Conservation (phyloP, 2,797 vertebrate genomes). For the Protonibea diacanthus region DNA sequence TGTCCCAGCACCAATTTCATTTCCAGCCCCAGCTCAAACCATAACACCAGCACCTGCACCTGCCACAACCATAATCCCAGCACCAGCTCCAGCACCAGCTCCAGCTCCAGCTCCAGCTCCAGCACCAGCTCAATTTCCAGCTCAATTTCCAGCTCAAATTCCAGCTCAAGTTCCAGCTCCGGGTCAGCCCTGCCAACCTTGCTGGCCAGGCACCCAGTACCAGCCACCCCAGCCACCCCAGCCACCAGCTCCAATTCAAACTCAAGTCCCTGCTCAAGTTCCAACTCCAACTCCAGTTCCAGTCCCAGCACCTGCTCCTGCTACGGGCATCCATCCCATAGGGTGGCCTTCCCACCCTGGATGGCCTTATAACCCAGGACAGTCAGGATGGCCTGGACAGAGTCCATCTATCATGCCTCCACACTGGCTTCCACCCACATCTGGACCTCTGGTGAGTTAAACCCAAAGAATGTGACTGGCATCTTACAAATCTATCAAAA, state of each 20-base stretch:
- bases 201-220: slow-evolving; percentile 65
- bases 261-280: slow-evolving; percentile 35
- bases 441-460: slow-evolving; percentile 83
- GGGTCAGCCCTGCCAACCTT: slow-evolving; percentile 59
- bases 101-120: slow-evolving; percentile 25
- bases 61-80: slow-evolving; percentile 22
- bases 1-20: slow-evolving; percentile 37
- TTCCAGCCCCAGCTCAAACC: slow-evolving; percentile 40
- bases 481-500: not conserved
- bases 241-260: slow-evolving; percentile 40
- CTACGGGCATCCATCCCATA: slow-evolving; percentile 46
- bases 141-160: slow-evolving; percentile 44
- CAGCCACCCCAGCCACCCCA: slow-evolving; percentile 39
- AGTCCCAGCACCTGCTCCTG: slow-evolving; percentile 35
- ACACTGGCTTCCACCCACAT: slow-evolving; percentile 80
- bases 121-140: slow-evolving; percentile 36
- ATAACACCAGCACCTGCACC: slow-evolving; percentile 42
- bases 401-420: slow-evolving; percentile 61
- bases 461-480: not conserved
- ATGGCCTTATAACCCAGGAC: slow-evolving; percentile 84
- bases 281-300: slow-evolving; percentile 35
- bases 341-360: slow-evolving; percentile 67
- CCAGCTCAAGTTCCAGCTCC: slow-evolving; percentile 24
- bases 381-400: slow-evolving; percentile 86
- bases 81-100: slow-evolving; percentile 11